A percentile compares a stretch with the other conserved stretches of the same genome.
phyloP scores from a whole-genome alignment of 2,888 invertebrate genomes.

The Hydrotaea cyrtoneurina region DNA sequence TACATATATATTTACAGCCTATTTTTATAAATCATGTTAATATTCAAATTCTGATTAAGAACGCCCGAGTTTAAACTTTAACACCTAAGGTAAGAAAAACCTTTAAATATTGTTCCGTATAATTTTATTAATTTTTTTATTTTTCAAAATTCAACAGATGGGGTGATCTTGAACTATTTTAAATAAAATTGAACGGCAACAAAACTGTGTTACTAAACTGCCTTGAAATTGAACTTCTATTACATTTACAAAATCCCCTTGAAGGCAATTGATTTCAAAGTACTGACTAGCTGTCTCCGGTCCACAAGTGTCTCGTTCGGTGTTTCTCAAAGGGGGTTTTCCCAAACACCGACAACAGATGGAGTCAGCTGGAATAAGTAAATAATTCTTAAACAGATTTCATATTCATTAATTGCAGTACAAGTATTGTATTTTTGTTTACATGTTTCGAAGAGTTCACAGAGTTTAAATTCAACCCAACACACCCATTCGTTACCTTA shows the following conservation, averaged over 20 bases:
- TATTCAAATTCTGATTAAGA: too few relatives aligned
- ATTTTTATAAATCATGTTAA: too few relatives aligned
- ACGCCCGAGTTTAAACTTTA: too few relatives aligned
- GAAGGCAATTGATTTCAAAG: not conserved
- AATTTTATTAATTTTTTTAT: too few relatives aligned
- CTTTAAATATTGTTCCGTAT: too few relatives aligned
- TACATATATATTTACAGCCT: too few relatives aligned
- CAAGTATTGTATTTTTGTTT: not conserved
- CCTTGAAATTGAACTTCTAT: conserved; percentile 10
- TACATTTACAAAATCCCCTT: not conserved
- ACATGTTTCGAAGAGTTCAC: not conserved
- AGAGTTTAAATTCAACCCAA: not conserved
- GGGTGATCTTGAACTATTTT: too few relatives aligned
- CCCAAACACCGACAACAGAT: not conserved
- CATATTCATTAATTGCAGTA: not conserved
- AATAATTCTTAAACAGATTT: too few relatives aligned
- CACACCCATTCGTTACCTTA: conserved; percentile 22
- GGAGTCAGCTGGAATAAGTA: too few relatives aligned
- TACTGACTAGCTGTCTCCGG: not conserved
- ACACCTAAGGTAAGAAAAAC: too few relatives aligned
- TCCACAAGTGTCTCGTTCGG: not conserved
- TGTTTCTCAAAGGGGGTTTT: not conserved
- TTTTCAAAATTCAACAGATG: too few relatives aligned
- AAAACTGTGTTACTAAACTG: conserved; percentile 1
- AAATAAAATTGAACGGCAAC: too few relatives aligned